Evolutionary conservation across 2,113 vertebrate species (phyloP).

Genomic region (Oncorhynchus gorbuscha): DNA sequence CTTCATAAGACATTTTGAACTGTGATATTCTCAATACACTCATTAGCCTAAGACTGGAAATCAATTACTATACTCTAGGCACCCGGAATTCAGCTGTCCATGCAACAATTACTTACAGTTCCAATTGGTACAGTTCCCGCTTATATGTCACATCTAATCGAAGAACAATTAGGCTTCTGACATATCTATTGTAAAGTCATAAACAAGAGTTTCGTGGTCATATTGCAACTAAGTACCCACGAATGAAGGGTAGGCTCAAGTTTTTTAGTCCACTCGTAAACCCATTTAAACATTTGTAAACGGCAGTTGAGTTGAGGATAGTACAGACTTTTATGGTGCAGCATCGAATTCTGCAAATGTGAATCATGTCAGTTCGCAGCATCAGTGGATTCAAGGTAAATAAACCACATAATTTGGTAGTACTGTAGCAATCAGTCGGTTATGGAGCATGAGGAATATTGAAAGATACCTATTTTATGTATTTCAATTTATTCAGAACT

Average conservation of each 20-base stretch:
- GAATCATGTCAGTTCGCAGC: not conserved
- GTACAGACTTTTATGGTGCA: conserved; percentile 24
- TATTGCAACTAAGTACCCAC: not conserved
- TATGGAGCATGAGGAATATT: not conserved
- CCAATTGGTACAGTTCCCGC: not conserved
- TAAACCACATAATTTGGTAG: not conserved
- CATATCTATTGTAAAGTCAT: not conserved
- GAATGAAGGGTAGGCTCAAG: not conserved
- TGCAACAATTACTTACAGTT: conserved; percentile 19
- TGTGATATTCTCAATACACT: not conserved
- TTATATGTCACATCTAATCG: not conserved
- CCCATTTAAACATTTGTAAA: not conserved
- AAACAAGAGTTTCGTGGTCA: not conserved
- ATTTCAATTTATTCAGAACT: not conserved
- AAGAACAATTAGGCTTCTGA: not conserved
- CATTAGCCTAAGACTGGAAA: not conserved
- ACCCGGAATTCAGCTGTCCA: not conserved
- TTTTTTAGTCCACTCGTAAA: not conserved
- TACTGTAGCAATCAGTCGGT: too few relatives aligned
- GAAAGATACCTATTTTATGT: not conserved
- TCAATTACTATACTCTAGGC: not conserved
- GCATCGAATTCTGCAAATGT: conserved; percentile 17
- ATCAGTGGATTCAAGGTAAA: not conserved
- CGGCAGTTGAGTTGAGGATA: not conserved
- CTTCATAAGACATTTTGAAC: too few relatives aligned